phyloP scores from a whole-genome alignment of 2,888 invertebrate genomes.

The Stenurella melanura region DNA sequence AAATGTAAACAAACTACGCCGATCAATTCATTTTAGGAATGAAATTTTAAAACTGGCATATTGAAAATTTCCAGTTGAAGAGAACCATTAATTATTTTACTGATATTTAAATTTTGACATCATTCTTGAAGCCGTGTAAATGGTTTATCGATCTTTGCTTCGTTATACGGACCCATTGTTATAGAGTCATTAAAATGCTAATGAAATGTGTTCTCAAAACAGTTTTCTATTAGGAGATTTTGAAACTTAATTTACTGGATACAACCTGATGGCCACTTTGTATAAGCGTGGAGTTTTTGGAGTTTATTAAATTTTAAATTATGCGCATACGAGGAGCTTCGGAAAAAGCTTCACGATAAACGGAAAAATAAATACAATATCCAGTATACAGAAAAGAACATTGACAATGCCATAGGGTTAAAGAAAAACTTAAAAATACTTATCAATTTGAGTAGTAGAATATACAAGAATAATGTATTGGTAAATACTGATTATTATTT shows the following conservation, averaged over 20 bases:
- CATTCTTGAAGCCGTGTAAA: not conserved
- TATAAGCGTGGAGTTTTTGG: not conserved
- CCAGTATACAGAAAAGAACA: too few species aligned
- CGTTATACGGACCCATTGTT: constrained; percentile 10
- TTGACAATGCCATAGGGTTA: too few species aligned
- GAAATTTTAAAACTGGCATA: constrained; percentile 11
- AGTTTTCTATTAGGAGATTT: constrained; percentile 14
- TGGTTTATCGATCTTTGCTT: constrained; percentile 15
- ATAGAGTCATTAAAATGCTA: constrained; percentile 19
- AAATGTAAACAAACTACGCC: not conserved
- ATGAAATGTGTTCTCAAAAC: constrained; percentile 11
- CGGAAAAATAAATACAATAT: too few species aligned
- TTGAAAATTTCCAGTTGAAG: constrained; percentile 18
- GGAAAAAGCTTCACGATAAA: not conserved
- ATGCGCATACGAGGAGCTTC: not conserved
- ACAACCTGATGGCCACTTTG: constrained; percentile 9
- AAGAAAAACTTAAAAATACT: too few species aligned
- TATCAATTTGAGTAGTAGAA: too few species aligned
- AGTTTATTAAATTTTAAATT: not conserved
- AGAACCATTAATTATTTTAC: constrained; percentile 5
- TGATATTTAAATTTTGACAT: constrained; percentile 20
- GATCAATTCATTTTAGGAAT: constrained; percentile 13
- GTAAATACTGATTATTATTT: too few species aligned
- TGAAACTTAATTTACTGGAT: constrained; percentile 3
- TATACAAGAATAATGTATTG: too few species aligned